Percentiles rank a stretch among this genome's conserved stretches.
These are phyloP conservation scores for Sepiola atlantica DNA, from an alignment of 2,888 invertebrate species.

Conservation along the genomic window DNA sequence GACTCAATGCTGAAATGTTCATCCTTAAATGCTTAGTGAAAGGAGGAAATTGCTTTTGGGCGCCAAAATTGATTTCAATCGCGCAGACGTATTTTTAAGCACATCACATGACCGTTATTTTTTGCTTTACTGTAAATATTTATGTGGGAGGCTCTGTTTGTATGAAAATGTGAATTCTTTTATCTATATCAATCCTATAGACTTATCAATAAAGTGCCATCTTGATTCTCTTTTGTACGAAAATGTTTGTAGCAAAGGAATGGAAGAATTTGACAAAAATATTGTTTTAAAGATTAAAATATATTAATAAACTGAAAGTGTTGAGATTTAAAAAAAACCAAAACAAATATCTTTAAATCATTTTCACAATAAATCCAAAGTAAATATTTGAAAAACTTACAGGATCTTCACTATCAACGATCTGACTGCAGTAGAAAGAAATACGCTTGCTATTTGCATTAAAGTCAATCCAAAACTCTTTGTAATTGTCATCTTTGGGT, in stretches of 20 bases:
- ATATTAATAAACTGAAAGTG: background rate
- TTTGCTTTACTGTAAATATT: too few species aligned
- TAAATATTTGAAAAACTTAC: constrained; percentile 36
- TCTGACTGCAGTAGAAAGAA: constrained; percentile 35
- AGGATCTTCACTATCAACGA: background rate
- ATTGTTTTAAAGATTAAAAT: background rate
- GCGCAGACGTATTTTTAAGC: too few species aligned
- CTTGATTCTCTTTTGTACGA: too few species aligned
- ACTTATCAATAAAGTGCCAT: too few species aligned
- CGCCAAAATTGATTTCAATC: too few species aligned
- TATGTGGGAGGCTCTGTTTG: too few species aligned
- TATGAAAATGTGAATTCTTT: too few species aligned
- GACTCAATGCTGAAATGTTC: too few species aligned
- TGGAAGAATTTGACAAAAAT: background rate
- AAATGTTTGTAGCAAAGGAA: background rate
- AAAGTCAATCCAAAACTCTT: constrained; percentile 42
- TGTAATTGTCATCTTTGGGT: constrained; percentile 39
- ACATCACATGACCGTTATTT: too few species aligned
- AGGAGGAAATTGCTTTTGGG: too few species aligned
- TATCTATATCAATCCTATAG: too few species aligned
- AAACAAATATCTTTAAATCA: background rate
- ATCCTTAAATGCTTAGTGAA: too few species aligned
- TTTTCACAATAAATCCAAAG: background rate
- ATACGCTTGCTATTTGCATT: background rate
- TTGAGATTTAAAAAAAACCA: background rate